Conservation (phyloP, 2,113 vertebrate genomes). For the Cynopterus brachyotis region DNA sequence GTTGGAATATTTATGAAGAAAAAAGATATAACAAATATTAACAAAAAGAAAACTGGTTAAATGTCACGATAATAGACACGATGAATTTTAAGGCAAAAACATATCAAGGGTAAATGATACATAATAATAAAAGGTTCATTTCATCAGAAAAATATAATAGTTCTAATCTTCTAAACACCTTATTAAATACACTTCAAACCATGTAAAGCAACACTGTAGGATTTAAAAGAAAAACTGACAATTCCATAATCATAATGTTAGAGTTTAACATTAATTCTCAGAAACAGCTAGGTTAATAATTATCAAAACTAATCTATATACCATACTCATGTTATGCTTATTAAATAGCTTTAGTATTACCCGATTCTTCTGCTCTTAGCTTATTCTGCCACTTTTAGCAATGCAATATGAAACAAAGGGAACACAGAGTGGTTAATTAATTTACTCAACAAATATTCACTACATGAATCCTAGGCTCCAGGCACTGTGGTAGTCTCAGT, state of each 20-base stretch:
- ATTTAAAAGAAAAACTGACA: conserved; percentile 4
- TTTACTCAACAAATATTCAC: not conserved
- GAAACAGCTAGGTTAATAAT: not conserved
- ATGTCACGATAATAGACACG: not conserved
- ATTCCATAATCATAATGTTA: not conserved
- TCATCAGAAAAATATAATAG: not conserved
- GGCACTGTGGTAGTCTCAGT: not conserved
- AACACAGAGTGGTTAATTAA: not conserved
- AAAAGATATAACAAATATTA: not conserved
- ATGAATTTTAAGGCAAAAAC: not conserved
- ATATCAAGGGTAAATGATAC: not conserved
- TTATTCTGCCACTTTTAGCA: not conserved
- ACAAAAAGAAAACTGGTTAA: not conserved
- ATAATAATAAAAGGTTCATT: not conserved
- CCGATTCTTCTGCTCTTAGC: not conserved
- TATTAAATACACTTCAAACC: not conserved
- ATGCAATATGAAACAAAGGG: not conserved
- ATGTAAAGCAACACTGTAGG: not conserved
- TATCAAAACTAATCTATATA: not conserved
- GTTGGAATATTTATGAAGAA: not conserved
- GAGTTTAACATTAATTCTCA: not conserved
- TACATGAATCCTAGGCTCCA: not conserved
- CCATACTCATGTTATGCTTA: not conserved
- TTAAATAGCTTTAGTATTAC: not conserved
- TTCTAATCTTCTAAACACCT: too few relatives aligned